Base-by-base conservation (phyloP, 2,888 invertebrate genomes). In the Aproaerema taeniolella region DNA sequence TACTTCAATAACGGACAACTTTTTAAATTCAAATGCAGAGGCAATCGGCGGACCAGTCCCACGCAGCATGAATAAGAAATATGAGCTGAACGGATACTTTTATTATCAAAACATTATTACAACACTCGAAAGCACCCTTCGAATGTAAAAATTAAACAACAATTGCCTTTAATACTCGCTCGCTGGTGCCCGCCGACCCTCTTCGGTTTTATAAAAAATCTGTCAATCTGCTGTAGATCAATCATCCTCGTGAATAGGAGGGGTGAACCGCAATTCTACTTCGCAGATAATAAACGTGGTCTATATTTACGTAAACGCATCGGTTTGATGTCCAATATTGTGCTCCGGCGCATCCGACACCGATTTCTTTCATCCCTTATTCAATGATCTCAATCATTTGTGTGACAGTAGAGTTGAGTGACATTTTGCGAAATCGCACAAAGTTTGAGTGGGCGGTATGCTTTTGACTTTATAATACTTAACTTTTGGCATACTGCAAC, bases 101-200 rank as follows among this genome's bases (percentile, higher is more conserved):
- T 80, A 85, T 86, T 85, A 86, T 83, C 83, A 85, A 83, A 86
- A 86, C 85, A 83, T 85, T 85, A 86, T 85, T 86, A 86, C 85
- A 83, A 83, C 85, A 86, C 86, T 86, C 81, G 61, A 80, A 76
- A 67, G 69, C 76, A 67, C 82, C 85, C 85, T 72, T 71, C 74
- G 52, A 75, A 75, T 73, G 73, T 83, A 81, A 85, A 85, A 86
- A 85, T 86, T 85, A 83, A 83, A 85, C 83, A 85, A 86, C 86
- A 86, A 86, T 86, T 85, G 86, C 83, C 85, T 85, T 83, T 85
- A 85, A 85, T 85, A 85, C 77, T 81, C 79, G 74, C 74, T 77
- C 60, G 68, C 72, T 66, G 71, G 74, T 75, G 64, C n/a, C n/a
- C n/a, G n/a, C 69, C 64, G 60, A 74, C 74, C 78, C 73, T 69